A percentile compares a stretch with the other conserved stretches of the same genome.
phyloP scores from a whole-genome alignment of 1,140 invertebrate genomes.

The Gyrodactylus bullatarudis region DNA sequence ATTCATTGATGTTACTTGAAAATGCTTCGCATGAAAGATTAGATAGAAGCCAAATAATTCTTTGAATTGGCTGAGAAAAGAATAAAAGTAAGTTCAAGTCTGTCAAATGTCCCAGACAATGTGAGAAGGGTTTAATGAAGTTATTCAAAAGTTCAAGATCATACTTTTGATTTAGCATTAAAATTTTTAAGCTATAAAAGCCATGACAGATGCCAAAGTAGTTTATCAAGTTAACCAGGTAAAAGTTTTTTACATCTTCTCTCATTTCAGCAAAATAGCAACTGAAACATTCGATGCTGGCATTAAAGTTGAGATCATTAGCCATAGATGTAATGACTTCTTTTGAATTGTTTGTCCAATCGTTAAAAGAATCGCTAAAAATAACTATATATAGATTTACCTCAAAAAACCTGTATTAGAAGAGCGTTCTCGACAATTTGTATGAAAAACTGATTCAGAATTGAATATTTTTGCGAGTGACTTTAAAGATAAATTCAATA shows the following conservation, averaged over 20 bases:
- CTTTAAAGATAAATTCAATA: neutral
- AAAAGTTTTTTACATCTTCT: neutral
- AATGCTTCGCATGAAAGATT: neutral
- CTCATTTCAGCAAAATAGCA: neutral
- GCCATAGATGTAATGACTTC: neutral
- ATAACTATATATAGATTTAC: neutral
- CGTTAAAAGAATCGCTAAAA: neutral
- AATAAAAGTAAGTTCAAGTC: neutral
- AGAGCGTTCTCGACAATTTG: neutral
- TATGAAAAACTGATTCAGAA: neutral
- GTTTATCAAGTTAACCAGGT: neutral
- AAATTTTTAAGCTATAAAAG: neutral
- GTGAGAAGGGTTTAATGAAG: neutral
- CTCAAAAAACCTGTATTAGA: neutral
- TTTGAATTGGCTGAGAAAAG: neutral
- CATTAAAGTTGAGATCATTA: neutral
- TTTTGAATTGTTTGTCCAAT: neutral
- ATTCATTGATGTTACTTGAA: too few relatives aligned
- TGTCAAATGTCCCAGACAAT: neutral
- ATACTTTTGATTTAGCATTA: neutral
- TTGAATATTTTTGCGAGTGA: neutral
- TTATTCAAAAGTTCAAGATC: neutral
- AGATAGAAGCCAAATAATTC: neutral
- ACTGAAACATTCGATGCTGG: neutral
- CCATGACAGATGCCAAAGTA: neutral